Evolutionary conservation across 1,140 invertebrate species (phyloP), one percentile per base, ranked within the genome.

Genomic region (Nomia melanderi): DNA sequence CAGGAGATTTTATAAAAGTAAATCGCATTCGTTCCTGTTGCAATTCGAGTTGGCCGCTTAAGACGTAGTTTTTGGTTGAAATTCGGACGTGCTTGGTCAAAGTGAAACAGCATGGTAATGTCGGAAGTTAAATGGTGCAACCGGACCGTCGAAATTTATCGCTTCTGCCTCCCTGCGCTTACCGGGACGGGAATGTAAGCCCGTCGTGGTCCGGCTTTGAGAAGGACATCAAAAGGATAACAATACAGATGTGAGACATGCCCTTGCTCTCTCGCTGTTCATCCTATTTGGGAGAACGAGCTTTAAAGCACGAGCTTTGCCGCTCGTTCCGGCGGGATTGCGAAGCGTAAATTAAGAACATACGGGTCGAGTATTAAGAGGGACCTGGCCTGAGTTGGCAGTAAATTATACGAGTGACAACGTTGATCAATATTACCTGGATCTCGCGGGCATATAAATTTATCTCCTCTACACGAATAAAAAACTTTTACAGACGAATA

Each of bases 171-270:
- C 85, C 73, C 86, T 86, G 81, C 67, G 78, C 47, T 84, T 80
- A 81, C 72, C 31, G 41, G 44, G 79, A 47, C 44, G 69, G 81
- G 69, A 82, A 70, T 70, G 47, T 87, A 88, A 88, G 88, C 88
- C 79, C 29, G 50, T 63, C 70, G 60, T 79, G 70, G 79, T 85
- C 63, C 80, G 71, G 84, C 87, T 88, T 88, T 87, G 82, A 78
- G 81, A 73, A 81, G 79, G 62, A 88, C 87, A 88, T 88, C 87
- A 88, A 88, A 87, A 86, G 87, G 88, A 88, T 84, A 82, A 85
- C 79, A 78, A 83, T 82, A 81, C 78, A 73, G 83, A 85, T 62
- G 76, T 74, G 75, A 80, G 75, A 79, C 78, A 74, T 67, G 65
- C 44, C 65, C 62, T 65, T 71, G 27, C 59, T 66, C 50, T 50